These are phyloP conservation scores for Troilus luridus DNA, from an alignment of 2,888 invertebrate genomes.

Conservation along the genomic window DNA sequence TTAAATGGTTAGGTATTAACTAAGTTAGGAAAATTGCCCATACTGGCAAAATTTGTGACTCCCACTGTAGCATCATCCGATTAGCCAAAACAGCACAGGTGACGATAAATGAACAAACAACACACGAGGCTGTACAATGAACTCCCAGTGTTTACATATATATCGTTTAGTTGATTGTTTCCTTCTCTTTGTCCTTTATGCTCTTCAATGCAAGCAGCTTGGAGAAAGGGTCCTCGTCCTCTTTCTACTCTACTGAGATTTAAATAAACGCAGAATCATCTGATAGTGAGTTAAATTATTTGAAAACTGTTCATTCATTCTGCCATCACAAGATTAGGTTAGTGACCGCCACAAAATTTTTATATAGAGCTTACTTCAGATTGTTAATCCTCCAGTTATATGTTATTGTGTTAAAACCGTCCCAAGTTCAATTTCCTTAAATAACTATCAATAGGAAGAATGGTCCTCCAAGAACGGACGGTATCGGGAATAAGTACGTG, in stretches of 20 bases:
- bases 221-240: not conserved
- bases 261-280: constrained; percentile 16
- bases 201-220: not conserved
- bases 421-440: not conserved
- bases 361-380: not conserved
- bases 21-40: too few relatives aligned
- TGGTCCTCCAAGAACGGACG: too few relatives aligned
- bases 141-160: not conserved
- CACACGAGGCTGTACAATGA: too few relatives aligned
- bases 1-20: too few relatives aligned
- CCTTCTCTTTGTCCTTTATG: not conserved
- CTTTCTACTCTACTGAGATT: not conserved
- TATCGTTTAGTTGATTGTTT: not conserved
- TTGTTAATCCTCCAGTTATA: not conserved
- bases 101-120: too few relatives aligned
- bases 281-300: constrained; percentile 27
- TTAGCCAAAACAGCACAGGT: too few relatives aligned
- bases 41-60: too few relatives aligned
- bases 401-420: not conserved
- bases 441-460: not conserved
- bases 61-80: too few relatives aligned
- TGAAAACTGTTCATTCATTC: not conserved
- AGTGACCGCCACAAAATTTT: not conserved
- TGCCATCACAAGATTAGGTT: not conserved
- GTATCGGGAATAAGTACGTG: too few relatives aligned